Conservation (phyloP, 1,140 invertebrate species). For the Dendroctonus valens region DNA sequence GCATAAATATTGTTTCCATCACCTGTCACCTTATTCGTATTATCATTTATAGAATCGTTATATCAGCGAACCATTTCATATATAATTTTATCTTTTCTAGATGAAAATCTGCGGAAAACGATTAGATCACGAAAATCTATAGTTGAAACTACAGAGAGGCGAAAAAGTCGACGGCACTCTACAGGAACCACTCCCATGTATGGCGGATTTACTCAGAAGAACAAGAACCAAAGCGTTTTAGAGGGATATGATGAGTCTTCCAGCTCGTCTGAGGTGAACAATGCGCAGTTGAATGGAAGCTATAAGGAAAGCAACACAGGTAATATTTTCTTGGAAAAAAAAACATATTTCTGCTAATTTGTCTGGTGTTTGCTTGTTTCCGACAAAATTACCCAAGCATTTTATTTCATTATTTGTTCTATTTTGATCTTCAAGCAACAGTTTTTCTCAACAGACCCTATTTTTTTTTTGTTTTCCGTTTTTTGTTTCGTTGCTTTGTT, state of each 20-base stretch:
- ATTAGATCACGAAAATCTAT: slow-evolving; percentile 68
- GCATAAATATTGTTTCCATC: no score
- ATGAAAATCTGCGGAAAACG: slow-evolving; percentile 78
- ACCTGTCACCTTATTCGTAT: no score
- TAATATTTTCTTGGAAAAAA: slow-evolving; percentile 32
- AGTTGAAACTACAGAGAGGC: slow-evolving; percentile 63
- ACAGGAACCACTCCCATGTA: slow-evolving; percentile 62
- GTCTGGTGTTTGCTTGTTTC: no score
- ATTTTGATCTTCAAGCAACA: no score
- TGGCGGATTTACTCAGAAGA: slow-evolving; percentile 33
- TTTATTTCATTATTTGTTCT: no score
- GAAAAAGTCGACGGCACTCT: slow-evolving; percentile 75
- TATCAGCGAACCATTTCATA: not conserved
- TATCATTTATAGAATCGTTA: not conserved
- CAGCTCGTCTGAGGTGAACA: slow-evolving; percentile 56
- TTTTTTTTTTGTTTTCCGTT: no score
- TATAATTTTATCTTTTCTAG: slow-evolving; percentile 42
- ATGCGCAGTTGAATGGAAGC: slow-evolving; percentile 57
- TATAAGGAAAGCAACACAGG: slow-evolving; percentile 59
- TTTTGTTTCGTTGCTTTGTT: no score
- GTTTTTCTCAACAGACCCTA: no score
- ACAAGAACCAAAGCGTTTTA: slow-evolving; percentile 30
- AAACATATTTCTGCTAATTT: no score
- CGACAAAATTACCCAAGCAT: no score
- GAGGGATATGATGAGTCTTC: slow-evolving; percentile 56